Conservation (phyloP, 1,140 invertebrate species). For the Leptopilina clavipes region DNA sequence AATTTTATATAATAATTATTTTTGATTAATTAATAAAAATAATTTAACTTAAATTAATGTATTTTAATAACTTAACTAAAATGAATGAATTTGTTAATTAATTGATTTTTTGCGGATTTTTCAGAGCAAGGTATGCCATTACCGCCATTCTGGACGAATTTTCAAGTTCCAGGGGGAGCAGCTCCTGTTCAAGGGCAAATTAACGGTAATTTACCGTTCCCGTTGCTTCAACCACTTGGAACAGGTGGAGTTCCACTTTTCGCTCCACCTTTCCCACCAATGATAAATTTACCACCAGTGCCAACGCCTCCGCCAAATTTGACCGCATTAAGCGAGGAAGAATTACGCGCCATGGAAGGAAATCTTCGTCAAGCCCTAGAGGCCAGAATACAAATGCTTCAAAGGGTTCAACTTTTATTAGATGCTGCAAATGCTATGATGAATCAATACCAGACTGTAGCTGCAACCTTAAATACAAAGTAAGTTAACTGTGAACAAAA, state of each 20-base stretch:
- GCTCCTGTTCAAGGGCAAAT: slow-evolving; percentile 51
- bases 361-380: slow-evolving; percentile 90
- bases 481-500: too few species aligned
- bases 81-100: too few species aligned
- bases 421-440: slow-evolving; percentile 73
- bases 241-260: slow-evolving; percentile 74
- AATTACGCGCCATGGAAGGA: slow-evolving; percentile 92
- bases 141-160: slow-evolving; percentile 65
- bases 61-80: too few species aligned
- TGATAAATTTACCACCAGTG: slow-evolving; percentile 83
- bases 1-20: not conserved
- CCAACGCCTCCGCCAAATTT: slow-evolving; percentile 83
- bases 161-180: slow-evolving; percentile 60
- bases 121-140: slow-evolving; percentile 61
- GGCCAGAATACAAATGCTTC: slow-evolving; percentile 83
- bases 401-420: slow-evolving; percentile 69
- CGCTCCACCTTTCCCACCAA: slow-evolving; percentile 76
- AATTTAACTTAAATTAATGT: too few species aligned
- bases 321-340: slow-evolving; percentile 85
- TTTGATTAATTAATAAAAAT: too few species aligned
- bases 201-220: slow-evolving; percentile 57
- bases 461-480: slow-evolving; percentile 63
- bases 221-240: slow-evolving; percentile 65
- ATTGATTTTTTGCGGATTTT: slow-evolving; percentile 33
- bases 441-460: slow-evolving; percentile 71